Evolutionary conservation across 2,797 vertebrate genomes (phyloP).

Genomic region (Amazona finschi): DNA sequence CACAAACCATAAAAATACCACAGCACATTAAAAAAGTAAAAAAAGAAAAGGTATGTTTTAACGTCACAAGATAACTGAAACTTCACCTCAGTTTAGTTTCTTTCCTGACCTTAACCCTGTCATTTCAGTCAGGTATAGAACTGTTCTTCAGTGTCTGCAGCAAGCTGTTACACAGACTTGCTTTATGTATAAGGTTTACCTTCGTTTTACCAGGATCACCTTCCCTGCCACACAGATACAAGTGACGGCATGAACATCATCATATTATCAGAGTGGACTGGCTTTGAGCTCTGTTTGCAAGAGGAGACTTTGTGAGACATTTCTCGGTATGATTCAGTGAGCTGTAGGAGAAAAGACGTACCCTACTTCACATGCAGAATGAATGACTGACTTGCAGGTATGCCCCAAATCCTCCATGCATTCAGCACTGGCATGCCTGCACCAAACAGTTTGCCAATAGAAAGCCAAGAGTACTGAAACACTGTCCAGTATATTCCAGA

Average conservation of each 20-base stretch:
- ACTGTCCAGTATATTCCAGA: background rate
- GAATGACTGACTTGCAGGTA: background rate
- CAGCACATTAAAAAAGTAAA: background rate
- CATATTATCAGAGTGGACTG: background rate
- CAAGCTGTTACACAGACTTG: background rate
- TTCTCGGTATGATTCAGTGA: background rate
- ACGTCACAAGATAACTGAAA: background rate
- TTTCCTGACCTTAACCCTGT: background rate
- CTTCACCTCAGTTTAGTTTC: background rate
- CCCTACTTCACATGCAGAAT: background rate
- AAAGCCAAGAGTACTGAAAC: background rate
- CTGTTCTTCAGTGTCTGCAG: background rate
- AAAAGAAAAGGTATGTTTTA: background rate
- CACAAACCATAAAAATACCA: background rate
- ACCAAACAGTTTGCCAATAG: background rate
- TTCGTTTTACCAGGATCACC: background rate
- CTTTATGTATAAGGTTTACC: background rate
- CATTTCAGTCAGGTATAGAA: background rate
- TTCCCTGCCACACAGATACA: background rate
- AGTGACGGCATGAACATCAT: background rate
- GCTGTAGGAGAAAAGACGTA: background rate
- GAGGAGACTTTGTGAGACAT: background rate
- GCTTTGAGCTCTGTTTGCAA: background rate
- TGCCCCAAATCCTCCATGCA: background rate
- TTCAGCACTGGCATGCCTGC: background rate